Percentiles rank a stretch among this genome's conserved stretches.
Evolutionary conservation across 2,888 invertebrate species (phyloP).

Genomic region (Malachius bipustulatus): DNA sequence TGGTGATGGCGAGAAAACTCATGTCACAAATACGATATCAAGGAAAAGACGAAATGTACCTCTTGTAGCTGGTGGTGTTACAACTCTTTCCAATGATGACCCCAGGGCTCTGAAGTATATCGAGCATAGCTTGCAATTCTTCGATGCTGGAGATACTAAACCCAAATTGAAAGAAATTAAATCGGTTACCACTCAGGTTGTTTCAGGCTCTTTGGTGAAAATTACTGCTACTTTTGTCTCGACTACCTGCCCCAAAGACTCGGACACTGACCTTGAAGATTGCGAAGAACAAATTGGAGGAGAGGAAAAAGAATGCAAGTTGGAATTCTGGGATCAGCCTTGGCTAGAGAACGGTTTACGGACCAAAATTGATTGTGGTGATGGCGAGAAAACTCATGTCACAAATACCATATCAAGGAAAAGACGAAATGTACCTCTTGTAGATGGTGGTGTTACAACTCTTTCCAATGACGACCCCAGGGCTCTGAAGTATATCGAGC

Average conservation of each 20-base stretch:
- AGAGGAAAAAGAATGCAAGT: slow-evolving; percentile 34
- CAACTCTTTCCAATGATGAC: slow-evolving; percentile 22
- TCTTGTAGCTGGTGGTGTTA: slow-evolving; percentile 5
- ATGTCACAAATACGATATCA: neutral
- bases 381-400: neutral
- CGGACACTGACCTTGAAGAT: slow-evolving; percentile 22
- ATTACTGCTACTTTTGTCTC: slow-evolving; percentile 47
- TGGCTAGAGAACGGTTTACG: slow-evolving; percentile 9
- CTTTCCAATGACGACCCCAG: slow-evolving; percentile 28
- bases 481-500: slow-evolving; percentile 22
- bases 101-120: slow-evolving; percentile 26
- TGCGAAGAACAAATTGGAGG: slow-evolving; percentile 25
- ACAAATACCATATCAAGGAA: neutral
- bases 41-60: neutral
- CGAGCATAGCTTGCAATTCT: slow-evolving; percentile 33
- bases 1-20: neutral
- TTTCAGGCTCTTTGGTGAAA: slow-evolving; percentile 43
- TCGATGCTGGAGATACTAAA: slow-evolving; percentile 30
- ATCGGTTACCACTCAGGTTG: slow-evolving; percentile 40
- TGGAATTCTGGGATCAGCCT: slow-evolving; percentile 22
- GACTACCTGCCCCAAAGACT: slow-evolving; percentile 39
- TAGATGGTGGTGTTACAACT: slow-evolving; percentile 6
- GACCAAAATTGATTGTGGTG: neutral
- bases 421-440: neutral
- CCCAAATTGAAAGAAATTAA: slow-evolving; percentile 34